Evolutionary conservation across 2,797 vertebrate genomes (phyloP).

Genomic region (Eurystomus glaucurus): DNA sequence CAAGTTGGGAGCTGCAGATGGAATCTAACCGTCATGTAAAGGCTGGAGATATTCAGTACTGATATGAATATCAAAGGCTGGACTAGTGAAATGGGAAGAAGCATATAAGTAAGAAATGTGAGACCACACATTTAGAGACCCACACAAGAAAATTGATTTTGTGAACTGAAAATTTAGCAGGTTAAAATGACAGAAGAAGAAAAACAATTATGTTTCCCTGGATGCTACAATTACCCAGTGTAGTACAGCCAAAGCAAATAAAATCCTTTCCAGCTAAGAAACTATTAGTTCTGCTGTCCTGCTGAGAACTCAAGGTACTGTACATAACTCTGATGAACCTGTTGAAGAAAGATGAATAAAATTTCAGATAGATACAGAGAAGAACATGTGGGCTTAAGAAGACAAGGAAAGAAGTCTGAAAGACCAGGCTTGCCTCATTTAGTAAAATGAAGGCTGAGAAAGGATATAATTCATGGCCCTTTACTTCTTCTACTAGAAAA

Average conservation of each 20-base stretch:
- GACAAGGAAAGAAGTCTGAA: neutral
- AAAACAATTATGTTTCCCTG: neutral
- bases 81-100: neutral
- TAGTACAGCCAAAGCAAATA: neutral
- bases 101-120: neutral
- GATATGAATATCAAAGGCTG: neutral
- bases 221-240: neutral
- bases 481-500: neutral
- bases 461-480: neutral
- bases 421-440: neutral
- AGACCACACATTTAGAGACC: neutral
- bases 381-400: neutral
- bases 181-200: neutral
- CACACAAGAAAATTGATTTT: neutral
- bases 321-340: neutral
- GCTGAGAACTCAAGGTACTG: neutral
- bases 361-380: neutral
- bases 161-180: neutral
- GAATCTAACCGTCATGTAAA: neutral
- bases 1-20: neutral
- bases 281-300: neutral
- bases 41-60: neutral
- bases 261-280: neutral
- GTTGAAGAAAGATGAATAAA: neutral
- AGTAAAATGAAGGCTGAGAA: neutral